These are phyloP conservation scores for Characodon lateralis DNA, from an alignment of 2,797 vertebrate species.

Conservation along the genomic window DNA sequence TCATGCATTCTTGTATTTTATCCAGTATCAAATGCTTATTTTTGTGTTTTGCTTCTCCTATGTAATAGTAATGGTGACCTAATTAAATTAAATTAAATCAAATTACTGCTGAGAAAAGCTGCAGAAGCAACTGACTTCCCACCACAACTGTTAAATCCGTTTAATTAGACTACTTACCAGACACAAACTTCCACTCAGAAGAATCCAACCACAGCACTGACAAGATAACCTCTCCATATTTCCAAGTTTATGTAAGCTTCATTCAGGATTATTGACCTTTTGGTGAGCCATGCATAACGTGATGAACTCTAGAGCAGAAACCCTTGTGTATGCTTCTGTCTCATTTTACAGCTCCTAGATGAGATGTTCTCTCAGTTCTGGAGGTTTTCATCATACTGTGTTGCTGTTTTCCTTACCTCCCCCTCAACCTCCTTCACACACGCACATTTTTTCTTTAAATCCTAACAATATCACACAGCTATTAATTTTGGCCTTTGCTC, in stretches of 20 bases:
- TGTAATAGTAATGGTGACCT: too few relatives aligned
- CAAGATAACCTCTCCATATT: conserved; percentile 46
- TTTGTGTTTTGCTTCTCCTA: too few relatives aligned
- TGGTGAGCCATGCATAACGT: conserved; percentile 9
- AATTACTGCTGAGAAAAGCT: too few relatives aligned
- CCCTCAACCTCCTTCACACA: neutral
- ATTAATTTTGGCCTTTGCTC: too few relatives aligned
- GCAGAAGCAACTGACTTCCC: too few relatives aligned
- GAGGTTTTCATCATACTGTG: conserved; percentile 37
- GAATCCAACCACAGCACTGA: conserved; percentile 52
- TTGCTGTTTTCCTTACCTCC: conserved; percentile 24
- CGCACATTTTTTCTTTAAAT: neutral
- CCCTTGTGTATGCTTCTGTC: conserved; percentile 18
- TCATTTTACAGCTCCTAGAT: conserved; percentile 29
- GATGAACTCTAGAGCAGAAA: neutral
- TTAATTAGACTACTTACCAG: too few relatives aligned
- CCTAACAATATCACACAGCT: neutral
- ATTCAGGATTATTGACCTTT: conserved; percentile 14
- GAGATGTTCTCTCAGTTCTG: conserved; percentile 30
- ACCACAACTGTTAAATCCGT: too few relatives aligned
- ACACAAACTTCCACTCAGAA: too few relatives aligned
- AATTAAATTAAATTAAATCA: too few relatives aligned
- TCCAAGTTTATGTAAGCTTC: conserved; percentile 14
- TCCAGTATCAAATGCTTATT: neutral
- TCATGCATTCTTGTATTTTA: neutral